Evolutionary conservation across 1,140 invertebrate species (phyloP).

Genomic region (Calycopis cecrops): DNA sequence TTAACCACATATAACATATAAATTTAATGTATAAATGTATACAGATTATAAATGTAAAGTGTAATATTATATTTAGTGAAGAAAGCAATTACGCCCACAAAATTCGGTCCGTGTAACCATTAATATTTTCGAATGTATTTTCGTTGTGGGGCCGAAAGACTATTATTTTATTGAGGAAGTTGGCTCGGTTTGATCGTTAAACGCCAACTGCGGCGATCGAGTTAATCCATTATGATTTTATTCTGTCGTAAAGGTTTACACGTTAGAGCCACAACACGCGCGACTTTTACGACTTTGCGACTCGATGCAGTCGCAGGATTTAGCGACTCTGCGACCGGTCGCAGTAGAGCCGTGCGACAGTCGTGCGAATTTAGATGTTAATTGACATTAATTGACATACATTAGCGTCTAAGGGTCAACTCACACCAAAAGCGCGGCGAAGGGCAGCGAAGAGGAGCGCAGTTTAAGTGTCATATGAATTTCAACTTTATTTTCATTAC

Average conservation of each 20-base stretch:
- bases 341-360: background rate
- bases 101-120: constrained; percentile 31
- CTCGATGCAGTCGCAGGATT: too few species aligned
- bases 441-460: too few species aligned
- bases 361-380: too few species aligned
- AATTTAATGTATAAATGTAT: constrained; percentile 19
- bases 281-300: constrained; percentile 46
- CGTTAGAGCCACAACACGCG: too few species aligned
- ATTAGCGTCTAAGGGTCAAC: too few species aligned
- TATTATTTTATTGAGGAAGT: constrained; percentile 72
- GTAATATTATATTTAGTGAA: constrained; percentile 8
- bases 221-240: constrained; percentile 71
- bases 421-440: too few species aligned
- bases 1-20: background rate
- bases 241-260: constrained; percentile 66
- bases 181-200: constrained; percentile 60
- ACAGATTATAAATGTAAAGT: constrained; percentile 5
- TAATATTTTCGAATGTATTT: constrained; percentile 41
- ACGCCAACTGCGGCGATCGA: constrained; percentile 53
- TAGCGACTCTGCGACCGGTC: too few species aligned
- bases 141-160: constrained; percentile 34
- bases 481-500: too few species aligned
- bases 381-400: too few species aligned
- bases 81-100: constrained; percentile 20
- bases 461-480: too few species aligned